phyloP scores from a whole-genome alignment of 2,797 vertebrate genomes.

The Buphagus erythrorhynchus region DNA sequence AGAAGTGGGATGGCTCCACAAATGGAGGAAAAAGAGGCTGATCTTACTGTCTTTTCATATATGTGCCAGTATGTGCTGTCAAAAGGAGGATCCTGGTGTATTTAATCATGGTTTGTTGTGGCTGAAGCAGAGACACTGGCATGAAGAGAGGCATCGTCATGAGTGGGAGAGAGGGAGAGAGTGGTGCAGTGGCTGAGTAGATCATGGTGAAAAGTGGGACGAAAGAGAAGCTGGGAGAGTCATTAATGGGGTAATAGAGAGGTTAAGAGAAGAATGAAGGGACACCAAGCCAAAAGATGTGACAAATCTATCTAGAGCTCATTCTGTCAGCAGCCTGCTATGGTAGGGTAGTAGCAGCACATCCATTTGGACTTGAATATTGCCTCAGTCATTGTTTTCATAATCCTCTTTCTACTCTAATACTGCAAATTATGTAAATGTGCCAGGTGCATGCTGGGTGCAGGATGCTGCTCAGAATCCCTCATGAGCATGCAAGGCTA shows the following conservation, averaged over 20 bases:
- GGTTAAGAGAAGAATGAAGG: not conserved
- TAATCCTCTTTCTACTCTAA: constrained; percentile 6
- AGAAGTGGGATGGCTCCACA: not conserved
- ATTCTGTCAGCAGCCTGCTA: not conserved
- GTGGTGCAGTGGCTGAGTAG: not conserved
- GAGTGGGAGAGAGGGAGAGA: not conserved
- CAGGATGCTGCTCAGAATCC: not conserved
- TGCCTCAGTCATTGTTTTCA: constrained; percentile 15
- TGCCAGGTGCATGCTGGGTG: constrained; percentile 26
- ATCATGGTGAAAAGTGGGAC: not conserved
- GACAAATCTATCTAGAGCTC: not conserved
- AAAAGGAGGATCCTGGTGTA: not conserved
- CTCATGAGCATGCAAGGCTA: not conserved
- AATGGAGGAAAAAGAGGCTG: not conserved
- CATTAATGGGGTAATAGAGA: not conserved
- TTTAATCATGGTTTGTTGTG: not conserved
- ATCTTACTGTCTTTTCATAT: not conserved
- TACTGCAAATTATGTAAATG: constrained; percentile 33
- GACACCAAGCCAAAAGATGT: not conserved
- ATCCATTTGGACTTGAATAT: not conserved
- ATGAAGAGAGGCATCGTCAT: not conserved
- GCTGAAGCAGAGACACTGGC: not conserved
- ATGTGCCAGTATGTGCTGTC: not conserved
- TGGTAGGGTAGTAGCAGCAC: not conserved
- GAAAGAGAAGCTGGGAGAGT: not conserved